A percentile compares a stretch with the other conserved stretches of the same genome.
Conservation (phyloP, 2,797 vertebrate genomes). For the Spinibarbus caldwelli region DNA sequence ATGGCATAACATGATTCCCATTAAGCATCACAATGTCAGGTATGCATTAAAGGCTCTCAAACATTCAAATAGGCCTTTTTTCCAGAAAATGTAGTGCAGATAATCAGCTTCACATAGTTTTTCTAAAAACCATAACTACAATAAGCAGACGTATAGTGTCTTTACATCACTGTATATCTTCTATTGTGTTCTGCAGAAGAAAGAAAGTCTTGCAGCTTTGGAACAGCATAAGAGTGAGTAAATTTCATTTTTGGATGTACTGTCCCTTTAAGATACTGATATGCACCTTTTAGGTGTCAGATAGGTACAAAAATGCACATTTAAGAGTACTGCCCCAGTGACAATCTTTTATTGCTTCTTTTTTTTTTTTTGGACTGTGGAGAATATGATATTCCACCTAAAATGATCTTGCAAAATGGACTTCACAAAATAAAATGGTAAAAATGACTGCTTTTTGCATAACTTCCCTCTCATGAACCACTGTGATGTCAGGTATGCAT, state of each 20-base stretch:
- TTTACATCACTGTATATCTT: background rate
- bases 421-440: too few species aligned
- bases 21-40: background rate
- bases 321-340: too few species aligned
- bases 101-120: slow-evolving; percentile 1
- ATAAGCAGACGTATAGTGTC: background rate
- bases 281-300: too few species aligned
- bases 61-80: background rate
- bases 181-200: background rate
- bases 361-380: too few species aligned
- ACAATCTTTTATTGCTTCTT: too few species aligned
- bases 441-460: background rate
- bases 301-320: too few species aligned
- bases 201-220: background rate
- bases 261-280: too few species aligned
- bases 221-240: too few species aligned
- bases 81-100: background rate
- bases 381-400: too few species aligned
- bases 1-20: background rate
- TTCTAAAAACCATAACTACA: background rate
- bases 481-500: background rate
- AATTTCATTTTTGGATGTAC: background rate
- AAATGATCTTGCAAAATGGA: too few species aligned
- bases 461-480: background rate
- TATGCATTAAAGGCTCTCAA: too few species aligned